Evolutionary conservation across 92 coral and sea anemone species (phyloP), one percentile per base, ranked within the genome.

Genomic region (Virgularia gustaviana): DNA sequence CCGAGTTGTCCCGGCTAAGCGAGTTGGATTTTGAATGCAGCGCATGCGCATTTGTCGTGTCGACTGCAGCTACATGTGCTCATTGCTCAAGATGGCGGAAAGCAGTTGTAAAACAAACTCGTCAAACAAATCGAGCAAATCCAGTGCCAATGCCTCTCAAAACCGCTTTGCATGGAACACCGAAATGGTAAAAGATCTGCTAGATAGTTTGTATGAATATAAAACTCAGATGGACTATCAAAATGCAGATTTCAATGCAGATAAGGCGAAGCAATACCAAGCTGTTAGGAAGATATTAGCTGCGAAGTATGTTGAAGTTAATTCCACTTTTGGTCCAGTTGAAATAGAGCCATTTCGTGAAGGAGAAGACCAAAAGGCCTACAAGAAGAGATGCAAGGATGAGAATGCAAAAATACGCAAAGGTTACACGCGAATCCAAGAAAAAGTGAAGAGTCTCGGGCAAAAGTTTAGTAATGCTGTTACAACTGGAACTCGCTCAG

Each of bases 181-280:
- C 51, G 51, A 43, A 43, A 43, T 43, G 51, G 51, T 43, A 43
- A 43, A 43, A 43, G 51, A 43, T 43, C 1, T 43, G 51, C 51
- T 43, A 43, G 51, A 43, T 43, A 43, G 51, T 4, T 53, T 53
- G 27, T 53, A 53, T 8, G 60, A 53, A 22, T 53, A 53, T 53
- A 53, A 53, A 53, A 53, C 60, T 53, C 60, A 53, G 60, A 53
- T 53, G 27, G 60, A 53, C 12, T 53, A 53, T 53, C 60, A 53
- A 53, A 53, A 53, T 53, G 60, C 27, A 20, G 60, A 53, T 53
- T 53, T 53, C 60, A 53, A 53, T 10, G 60, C 60, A 53, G 60
- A 53, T 31, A 53, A 53, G 60, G 60, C 60, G 60, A 53, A 53
- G 27, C 60, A 53, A 8, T 0, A 22, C 60, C 60, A 53, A 53